Base-by-base conservation (phyloP, 2,797 vertebrate genomes). In the Lithobates sylvaticus region DNA sequence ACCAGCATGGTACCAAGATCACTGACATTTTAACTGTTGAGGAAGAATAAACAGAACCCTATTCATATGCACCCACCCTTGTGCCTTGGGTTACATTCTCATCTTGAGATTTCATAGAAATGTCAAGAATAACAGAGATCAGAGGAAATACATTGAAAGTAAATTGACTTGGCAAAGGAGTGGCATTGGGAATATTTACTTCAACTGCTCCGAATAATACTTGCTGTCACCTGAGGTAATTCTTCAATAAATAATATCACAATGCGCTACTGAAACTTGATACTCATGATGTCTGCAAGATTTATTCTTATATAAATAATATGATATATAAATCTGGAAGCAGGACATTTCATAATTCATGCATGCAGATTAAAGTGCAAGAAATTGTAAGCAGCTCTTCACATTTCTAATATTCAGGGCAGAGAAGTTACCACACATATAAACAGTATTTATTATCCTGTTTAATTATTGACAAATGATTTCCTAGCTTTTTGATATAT, bases 31-130 rank as follows among this genome's bases (percentile, higher is more conserved):
- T 65, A 65, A 23, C 61, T 65, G 61, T 65, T 65, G 42, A 74
- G 54, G 16, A 7, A 65, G 50, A 50, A 77, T n/a, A 68, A 29
- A 39, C 27, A 75, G 16, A 54, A 10, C 58, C 26, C 70, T 26
- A 23, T 67, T 21, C 76, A 44, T 27, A 42, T 54, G 36, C 54
- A 67, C 39, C 84, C 76, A 67, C 84, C 84, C 27, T 80, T 85
- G 70, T 85, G 84, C 77, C 77, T 85, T 68, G 54, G 77, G 84
- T 85, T 78, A 85, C 23, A 23, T 67, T 65, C 76, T 73, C 70
- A 34, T 54, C 50, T 15, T 39, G 64, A 74, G 36, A 27, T 61
- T 81, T n/a, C 26, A 61, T 39, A 80, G 36, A 73, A 85, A 74
- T 34, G 77, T 73, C 69, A 81, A 42, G 36, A 44, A 76, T 54